Conservation (phyloP, 2,888 invertebrate genomes). For the Ormyrus thymus region DNA sequence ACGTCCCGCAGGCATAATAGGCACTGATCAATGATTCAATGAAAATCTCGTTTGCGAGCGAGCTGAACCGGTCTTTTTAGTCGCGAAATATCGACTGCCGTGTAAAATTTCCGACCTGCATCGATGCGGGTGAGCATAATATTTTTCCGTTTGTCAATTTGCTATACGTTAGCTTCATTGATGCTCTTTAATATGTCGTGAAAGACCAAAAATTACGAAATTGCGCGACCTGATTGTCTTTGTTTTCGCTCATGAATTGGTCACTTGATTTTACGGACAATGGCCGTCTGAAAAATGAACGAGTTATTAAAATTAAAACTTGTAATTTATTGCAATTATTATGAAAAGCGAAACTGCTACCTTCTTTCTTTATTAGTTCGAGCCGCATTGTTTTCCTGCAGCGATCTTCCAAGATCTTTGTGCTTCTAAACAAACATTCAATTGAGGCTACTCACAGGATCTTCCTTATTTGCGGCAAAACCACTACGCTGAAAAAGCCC, state of each 20-base stretch:
- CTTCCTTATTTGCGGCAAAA: conserved; percentile 44
- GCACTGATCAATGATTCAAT: conserved; percentile 27
- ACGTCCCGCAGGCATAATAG: not conserved
- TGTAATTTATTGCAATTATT: too few relatives aligned
- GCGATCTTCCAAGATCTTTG: too few relatives aligned
- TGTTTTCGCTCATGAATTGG: too few relatives aligned
- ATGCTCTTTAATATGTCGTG: conserved; percentile 17
- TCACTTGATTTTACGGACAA: too few relatives aligned
- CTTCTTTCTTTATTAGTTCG: too few relatives aligned
- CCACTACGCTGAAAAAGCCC: conserved; percentile 26
- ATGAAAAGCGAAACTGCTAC: too few relatives aligned
- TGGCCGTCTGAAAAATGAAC: too few relatives aligned
- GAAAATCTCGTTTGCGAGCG: conserved; percentile 11
- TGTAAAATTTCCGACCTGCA: not conserved
- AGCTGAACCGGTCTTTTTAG: conserved; percentile 3
- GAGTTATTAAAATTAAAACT: too few relatives aligned
- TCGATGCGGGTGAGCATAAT: not conserved
- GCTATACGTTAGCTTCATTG: conserved; percentile 11
- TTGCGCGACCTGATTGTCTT: not conserved
- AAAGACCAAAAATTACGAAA: conserved; percentile 24
- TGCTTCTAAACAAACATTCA: conserved; percentile 6
- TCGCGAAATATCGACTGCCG: not conserved
- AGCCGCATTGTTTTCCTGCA: too few relatives aligned
- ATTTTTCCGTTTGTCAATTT: conserved; percentile 26
- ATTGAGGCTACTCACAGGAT: conserved; percentile 15